A percentile compares a stretch with the other conserved stretches of the same genome.
Conservation (phyloP, 2,888 invertebrate genomes). For the Hirtodrosophila duncani region DNA sequence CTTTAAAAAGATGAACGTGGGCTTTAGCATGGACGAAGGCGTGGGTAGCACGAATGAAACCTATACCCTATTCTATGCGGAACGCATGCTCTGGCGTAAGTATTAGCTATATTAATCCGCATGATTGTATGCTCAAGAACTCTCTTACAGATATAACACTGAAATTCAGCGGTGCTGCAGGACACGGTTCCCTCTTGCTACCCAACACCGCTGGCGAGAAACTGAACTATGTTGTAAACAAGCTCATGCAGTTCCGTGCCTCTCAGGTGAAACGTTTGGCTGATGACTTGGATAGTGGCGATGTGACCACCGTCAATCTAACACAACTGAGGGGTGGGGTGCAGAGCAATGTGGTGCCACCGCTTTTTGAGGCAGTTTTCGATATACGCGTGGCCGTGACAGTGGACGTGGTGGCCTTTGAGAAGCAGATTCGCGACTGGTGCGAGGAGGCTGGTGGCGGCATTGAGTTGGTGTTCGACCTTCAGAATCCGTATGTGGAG, state of each 20-base stretch:
- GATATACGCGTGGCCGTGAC: conserved; percentile 82
- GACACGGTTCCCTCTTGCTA: conserved; percentile 91
- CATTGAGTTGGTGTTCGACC: conserved; percentile 83
- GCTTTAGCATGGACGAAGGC: conserved; percentile 89
- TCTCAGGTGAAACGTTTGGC: conserved; percentile 82
- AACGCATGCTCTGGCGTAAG: conserved; percentile 86
- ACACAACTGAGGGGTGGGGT: conserved; percentile 86
- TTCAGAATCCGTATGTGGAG: conserved; percentile 81
- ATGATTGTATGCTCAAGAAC: background rate
- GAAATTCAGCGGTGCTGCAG: conserved; percentile 88
- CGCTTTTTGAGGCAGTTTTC: conserved; percentile 83
- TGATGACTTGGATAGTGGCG: conserved; percentile 81
- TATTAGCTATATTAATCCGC: conserved; percentile 21
- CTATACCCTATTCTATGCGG: conserved; percentile 82
- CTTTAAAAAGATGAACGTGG: conserved; percentile 86
- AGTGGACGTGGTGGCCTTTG: conserved; percentile 80
- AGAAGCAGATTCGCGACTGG: conserved; percentile 80
- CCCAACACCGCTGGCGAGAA: conserved; percentile 92
- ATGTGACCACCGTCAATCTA: conserved; percentile 86
- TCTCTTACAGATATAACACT: conserved; percentile 89
- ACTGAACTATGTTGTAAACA: conserved; percentile 84
- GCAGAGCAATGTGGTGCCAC: conserved; percentile 88
- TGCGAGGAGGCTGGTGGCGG: conserved; percentile 85
- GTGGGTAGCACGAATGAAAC: conserved; percentile 84
- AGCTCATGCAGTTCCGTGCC: conserved; percentile 82